Evolutionary conservation across 2,113 vertebrate genomes (phyloP).

Genomic region (Mesoclemmys tuberculata): DNA sequence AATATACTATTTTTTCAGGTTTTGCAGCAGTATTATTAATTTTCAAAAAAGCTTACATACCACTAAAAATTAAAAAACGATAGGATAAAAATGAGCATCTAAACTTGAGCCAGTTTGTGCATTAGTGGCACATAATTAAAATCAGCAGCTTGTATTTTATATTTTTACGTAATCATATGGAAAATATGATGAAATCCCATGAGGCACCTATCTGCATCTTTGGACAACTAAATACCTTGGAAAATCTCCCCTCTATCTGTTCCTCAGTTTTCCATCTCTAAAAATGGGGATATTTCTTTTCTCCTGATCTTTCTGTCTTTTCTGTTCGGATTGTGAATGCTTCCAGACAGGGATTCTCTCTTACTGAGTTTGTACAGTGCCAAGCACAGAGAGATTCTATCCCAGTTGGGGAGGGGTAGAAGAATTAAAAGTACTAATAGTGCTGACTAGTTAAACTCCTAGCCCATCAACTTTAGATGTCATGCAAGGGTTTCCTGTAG

Average conservation of each 20-base stretch:
- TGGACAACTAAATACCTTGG: background rate
- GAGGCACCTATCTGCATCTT: too few species aligned
- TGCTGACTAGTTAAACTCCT: background rate
- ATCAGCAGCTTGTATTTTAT: background rate
- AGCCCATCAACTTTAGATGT: background rate
- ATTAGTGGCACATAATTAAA: background rate
- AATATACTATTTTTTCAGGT: background rate
- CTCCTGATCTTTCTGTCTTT: background rate
- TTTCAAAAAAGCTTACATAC: background rate
- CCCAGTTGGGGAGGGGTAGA: background rate
- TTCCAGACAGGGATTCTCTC: background rate
- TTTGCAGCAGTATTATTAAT: background rate
- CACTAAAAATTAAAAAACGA: background rate
- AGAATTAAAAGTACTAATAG: rapidly evolving
- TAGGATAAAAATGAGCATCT: background rate
- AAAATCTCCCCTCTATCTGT: background rate
- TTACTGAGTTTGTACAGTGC: rapidly evolving
- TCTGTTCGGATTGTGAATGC: background rate
- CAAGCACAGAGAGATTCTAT: rapidly evolving
- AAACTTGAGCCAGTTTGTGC: background rate
- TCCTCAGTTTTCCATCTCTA: conserved; percentile 28
- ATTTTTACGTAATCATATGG: background rate
- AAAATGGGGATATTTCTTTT: conserved; percentile 8
- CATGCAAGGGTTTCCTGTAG: background rate
- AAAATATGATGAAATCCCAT: background rate